Evolutionary conservation across 1,140 invertebrate species (phyloP), one percentile per base, ranked within the genome.

Genomic region (Oncopodura yosiiana): DNA sequence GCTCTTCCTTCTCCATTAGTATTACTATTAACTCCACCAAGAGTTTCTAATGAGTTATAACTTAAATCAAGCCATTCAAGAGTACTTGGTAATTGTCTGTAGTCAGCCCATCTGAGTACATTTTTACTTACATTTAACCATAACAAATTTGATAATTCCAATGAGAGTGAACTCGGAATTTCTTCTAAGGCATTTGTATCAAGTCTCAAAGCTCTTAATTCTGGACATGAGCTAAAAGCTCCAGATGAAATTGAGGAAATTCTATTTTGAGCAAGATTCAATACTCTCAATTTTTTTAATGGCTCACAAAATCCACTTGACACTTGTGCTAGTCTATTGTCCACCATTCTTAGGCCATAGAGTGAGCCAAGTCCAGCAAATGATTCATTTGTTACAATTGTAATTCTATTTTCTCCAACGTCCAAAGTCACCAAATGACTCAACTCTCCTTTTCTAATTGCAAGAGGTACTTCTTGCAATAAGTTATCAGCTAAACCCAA

Each of bases 71-170:
- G 73, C 86, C 87, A 92, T 70, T 91, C 88, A 39, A 92, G 73
- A 69, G 87, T 87, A 39, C 77, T 80, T 9, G 87, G 87, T 56
- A 92, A 81, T 68, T 88, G 86, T 14, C 86, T 86, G 68, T 88
- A 91, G 69, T 92, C 87, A 67, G 91, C 91, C 84, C 86, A 87
- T 39, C 87, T 81, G 66, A 93, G 73, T 66, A 75, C 75, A 75
- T 93, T 92, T 71, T 88, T 84, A 1, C 86, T 89, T n/a, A 91
- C 74, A 70, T 93, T 92, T 32, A 93, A 71, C 81, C 88, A 84
- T 62, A 90, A 70, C 26, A 93, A 74, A 56, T 81, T 85, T 0
- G 83, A 77, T 8, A 92, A 71, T 55, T 63, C 49, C 1, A 38
- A 38, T 16, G 49, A 18, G 1, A 49, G 42, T 16, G 42, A 36